phyloP scores from a whole-genome alignment of 2,888 invertebrate genomes.

The Aspidiotus destructor region DNA sequence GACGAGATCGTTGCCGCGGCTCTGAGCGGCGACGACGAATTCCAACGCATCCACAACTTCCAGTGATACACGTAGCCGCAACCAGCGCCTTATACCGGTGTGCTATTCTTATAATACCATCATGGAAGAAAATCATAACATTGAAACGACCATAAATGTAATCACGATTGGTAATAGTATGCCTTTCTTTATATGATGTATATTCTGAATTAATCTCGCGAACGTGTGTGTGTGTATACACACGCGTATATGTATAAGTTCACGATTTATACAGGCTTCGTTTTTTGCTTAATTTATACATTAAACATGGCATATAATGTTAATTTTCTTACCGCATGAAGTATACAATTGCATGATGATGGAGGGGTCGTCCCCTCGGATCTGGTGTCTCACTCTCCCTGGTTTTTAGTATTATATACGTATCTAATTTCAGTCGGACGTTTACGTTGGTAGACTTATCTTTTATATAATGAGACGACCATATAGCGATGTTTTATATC shows the following conservation, averaged over 20 bases:
- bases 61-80: background rate
- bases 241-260: background rate
- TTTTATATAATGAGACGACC: no score
- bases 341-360: background rate
- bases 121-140: background rate
- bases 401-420: no score
- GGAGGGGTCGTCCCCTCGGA: background rate
- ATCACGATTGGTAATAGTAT: background rate
- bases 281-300: background rate
- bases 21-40: background rate
- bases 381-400: no score
- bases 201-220: background rate
- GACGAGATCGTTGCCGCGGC: no score
- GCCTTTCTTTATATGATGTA: no score
- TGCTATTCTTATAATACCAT: background rate
- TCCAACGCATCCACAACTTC: background rate
- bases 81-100: background rate
- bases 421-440: no score
- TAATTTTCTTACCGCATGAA: constrained; percentile 2
- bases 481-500: no score
- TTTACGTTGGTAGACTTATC: no score
- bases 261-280: constrained; percentile 4
- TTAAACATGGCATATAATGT: background rate
- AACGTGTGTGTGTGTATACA: background rate
- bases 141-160: constrained; percentile 4